Evolutionary conservation across 2,113 vertebrate genomes (phyloP).

Genomic region (Tiliqua scincoides): DNA sequence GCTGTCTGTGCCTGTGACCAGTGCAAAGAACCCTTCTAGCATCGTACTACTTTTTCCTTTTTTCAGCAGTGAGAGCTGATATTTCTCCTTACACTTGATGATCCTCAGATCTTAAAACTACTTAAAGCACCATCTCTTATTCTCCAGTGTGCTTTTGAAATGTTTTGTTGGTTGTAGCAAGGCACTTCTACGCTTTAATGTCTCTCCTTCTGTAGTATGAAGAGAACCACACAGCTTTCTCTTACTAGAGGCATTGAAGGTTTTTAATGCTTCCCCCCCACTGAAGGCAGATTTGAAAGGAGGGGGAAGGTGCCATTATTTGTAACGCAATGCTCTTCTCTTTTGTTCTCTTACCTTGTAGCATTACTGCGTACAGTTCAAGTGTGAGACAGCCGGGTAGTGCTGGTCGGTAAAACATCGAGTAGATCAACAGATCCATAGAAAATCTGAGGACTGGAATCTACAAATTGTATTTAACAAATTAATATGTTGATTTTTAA

Average conservation of each 20-base stretch:
- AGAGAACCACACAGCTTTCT: neutral
- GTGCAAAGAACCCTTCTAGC: slow-evolving; percentile 23
- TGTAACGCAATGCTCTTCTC: slow-evolving; percentile 68
- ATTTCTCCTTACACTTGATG: neutral
- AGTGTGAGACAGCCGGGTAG: slow-evolving; percentile 63
- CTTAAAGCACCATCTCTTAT: slow-evolving; percentile 11
- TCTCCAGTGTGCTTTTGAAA: neutral
- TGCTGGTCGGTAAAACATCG: slow-evolving; percentile 34
- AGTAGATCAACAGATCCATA: slow-evolving; percentile 60
- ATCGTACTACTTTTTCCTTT: neutral
- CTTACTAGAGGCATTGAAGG: slow-evolving; percentile 33
- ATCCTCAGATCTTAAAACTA: neutral
- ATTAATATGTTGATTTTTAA: slow-evolving; percentile 67
- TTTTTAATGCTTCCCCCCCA: slow-evolving; percentile 18
- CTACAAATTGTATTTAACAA: slow-evolving; percentile 76
- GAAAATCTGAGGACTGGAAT: slow-evolving; percentile 66
- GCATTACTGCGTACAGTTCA: slow-evolving; percentile 63
- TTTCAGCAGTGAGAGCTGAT: neutral
- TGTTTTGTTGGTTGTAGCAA: neutral
- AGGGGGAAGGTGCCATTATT: slow-evolving; percentile 52
- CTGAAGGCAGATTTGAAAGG: slow-evolving; percentile 8
- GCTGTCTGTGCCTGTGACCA: neutral
- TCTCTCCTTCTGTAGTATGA: neutral
- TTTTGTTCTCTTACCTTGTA: slow-evolving; percentile 74
- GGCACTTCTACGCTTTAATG: neutral